Evolutionary conservation across 1,140 invertebrate species (phyloP).

Genomic region (Amphibalanus amphitrite): DNA sequence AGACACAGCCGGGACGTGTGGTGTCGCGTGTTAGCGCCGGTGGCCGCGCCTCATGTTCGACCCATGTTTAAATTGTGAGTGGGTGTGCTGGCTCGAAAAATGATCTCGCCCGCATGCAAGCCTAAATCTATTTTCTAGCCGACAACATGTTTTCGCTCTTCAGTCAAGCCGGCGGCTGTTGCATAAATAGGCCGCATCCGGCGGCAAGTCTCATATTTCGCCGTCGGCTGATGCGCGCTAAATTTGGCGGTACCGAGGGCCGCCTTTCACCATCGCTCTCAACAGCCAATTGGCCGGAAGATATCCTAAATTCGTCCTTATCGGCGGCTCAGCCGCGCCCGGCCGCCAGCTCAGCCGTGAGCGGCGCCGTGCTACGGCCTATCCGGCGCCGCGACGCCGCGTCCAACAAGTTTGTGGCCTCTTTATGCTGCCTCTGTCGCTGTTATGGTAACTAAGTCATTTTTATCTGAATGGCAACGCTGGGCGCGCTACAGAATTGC

Average conservation of each 20-base stretch:
- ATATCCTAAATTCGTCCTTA: neutral
- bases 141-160: too few relatives aligned
- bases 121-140: too few relatives aligned
- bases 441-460: conserved; percentile 2
- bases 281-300: conserved; percentile 1
- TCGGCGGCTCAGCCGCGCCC: neutral
- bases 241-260: neutral
- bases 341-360: neutral
- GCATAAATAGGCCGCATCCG: neutral
- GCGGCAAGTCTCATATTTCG: neutral
- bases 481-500: neutral
- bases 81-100: too few relatives aligned
- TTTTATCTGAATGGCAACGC: neutral
- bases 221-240: neutral
- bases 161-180: too few relatives aligned
- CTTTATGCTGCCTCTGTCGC: neutral
- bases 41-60: too few relatives aligned
- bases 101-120: too few relatives aligned
- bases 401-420: neutral
- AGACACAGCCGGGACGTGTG: too few relatives aligned
- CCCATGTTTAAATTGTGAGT: too few relatives aligned
- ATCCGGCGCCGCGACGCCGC: neutral
- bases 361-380: neutral
- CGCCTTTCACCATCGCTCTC: neutral
- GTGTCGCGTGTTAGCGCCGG: too few relatives aligned